phyloP scores from a whole-genome alignment of 2,888 invertebrate species.

The Hydriomena furcata region DNA sequence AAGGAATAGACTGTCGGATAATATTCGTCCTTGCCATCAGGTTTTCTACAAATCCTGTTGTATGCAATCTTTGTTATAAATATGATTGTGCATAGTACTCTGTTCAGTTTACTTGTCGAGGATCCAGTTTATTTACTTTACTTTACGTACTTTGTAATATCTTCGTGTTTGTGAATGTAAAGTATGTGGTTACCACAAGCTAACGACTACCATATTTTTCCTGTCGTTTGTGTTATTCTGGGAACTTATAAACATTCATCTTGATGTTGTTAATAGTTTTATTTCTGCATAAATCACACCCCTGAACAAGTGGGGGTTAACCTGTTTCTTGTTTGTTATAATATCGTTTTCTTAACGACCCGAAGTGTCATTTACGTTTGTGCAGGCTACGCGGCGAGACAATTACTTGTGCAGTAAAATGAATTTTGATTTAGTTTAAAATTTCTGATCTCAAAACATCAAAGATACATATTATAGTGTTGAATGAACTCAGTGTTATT shows the following conservation, averaged over 20 bases:
- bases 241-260: slow-evolving; percentile 2
- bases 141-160: not conserved
- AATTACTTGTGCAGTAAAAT: not conserved
- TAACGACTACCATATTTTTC: not conserved
- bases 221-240: not conserved
- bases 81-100: not conserved
- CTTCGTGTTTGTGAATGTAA: slow-evolving; percentile 1
- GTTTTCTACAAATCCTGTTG: slow-evolving; percentile 8
- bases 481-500: slow-evolving; percentile 9
- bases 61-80: not conserved
- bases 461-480: not conserved
- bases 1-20: not conserved
- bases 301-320: not conserved
- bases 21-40: not conserved
- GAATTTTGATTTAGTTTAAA: not conserved
- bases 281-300: not conserved
- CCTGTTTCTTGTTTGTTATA: not conserved
- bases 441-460: not conserved
- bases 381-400: slow-evolving; percentile 9
- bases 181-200: slow-evolving; percentile 10
- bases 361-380: slow-evolving; percentile 12
- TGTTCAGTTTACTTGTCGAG: slow-evolving; percentile 2
- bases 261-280: slow-evolving; percentile 3
- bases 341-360: slow-evolving; percentile 6
- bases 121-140: slow-evolving; percentile 6